Evolutionary conservation across 2,113 vertebrate species (phyloP).

Genomic region (Muntiacus muntjak): DNA sequence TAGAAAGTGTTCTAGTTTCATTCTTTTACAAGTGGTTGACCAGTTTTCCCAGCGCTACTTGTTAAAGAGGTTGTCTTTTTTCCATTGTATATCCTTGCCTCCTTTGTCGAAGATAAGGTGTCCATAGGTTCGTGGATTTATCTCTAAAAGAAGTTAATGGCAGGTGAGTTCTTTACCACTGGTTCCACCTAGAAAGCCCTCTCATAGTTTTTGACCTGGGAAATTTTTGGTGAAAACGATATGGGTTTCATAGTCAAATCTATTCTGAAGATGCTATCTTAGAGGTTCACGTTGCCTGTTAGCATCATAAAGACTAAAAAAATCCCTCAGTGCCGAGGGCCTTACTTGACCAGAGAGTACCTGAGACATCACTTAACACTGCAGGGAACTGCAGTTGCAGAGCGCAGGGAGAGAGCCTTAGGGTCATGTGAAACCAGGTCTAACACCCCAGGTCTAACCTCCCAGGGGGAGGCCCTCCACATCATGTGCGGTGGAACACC

Average conservation of each 20-base stretch:
- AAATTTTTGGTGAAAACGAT: not conserved
- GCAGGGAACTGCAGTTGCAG: not conserved
- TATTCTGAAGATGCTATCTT: not conserved
- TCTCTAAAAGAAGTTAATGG: not conserved
- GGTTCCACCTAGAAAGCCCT: not conserved
- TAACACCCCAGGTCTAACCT: not conserved
- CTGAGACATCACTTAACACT: not conserved
- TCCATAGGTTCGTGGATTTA: too few species aligned
- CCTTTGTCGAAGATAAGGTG: too few species aligned
- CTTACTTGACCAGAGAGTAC: not conserved
- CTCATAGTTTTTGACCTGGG: not conserved
- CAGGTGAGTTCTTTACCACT: not conserved
- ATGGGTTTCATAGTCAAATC: not conserved
- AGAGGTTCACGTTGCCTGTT: not conserved
- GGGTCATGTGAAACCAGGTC: not conserved
- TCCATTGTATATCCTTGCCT: too few species aligned
- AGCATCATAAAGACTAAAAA: not conserved
- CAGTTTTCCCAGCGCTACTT: too few species aligned
- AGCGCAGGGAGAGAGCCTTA: not conserved
- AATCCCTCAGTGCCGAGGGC: not conserved
- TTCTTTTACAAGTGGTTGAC: too few species aligned
- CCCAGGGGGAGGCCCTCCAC: too few species aligned
- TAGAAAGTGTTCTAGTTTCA: too few species aligned
- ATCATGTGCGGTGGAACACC: accelerated
- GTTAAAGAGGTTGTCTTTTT: too few species aligned